Evolutionary conservation across 1,140 invertebrate species (phyloP).

Genomic region (Sinella curviseta): DNA sequence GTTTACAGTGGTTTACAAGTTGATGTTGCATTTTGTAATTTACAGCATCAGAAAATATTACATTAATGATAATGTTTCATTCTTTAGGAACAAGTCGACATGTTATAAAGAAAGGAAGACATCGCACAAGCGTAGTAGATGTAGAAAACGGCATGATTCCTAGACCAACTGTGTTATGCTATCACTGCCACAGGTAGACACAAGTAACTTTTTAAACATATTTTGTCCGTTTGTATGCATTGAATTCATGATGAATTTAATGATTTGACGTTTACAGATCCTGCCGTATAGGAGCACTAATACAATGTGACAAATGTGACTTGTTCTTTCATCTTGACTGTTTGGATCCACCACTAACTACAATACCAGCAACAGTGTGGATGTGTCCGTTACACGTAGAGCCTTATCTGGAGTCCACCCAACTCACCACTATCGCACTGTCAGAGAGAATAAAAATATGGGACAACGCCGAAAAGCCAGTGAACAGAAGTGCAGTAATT

Average conservation of each 20-base stretch:
- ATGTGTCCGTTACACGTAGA: slow-evolving; percentile 97
- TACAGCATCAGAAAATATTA: neutral
- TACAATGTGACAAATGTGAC: slow-evolving; percentile 92
- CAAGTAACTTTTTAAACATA: neutral
- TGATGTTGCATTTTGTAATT: neutral
- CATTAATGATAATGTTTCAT: too few relatives aligned
- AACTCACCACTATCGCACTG: slow-evolving; percentile 75
- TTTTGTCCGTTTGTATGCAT: too few relatives aligned
- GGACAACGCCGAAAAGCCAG: slow-evolving; percentile 58
- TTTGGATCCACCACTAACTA: slow-evolving; percentile 84
- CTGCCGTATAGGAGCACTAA: slow-evolving; percentile 75
- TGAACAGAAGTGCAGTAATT: neutral
- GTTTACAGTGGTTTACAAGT: neutral
- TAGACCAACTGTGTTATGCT: neutral
- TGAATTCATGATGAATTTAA: neutral
- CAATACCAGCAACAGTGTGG: slow-evolving; percentile 82
- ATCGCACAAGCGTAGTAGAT: neutral
- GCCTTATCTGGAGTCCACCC: slow-evolving; percentile 80
- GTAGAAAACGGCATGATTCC: neutral
- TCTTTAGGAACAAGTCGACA: slow-evolving; percentile 8
- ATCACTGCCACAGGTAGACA: neutral
- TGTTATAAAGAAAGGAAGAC: neutral
- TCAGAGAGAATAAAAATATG: slow-evolving; percentile 81
- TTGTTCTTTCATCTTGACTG: slow-evolving; percentile 89
- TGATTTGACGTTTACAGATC: slow-evolving; percentile 61